phyloP scores from a whole-genome alignment of 2,113 vertebrate species.

The Thymallus thymallus region DNA sequence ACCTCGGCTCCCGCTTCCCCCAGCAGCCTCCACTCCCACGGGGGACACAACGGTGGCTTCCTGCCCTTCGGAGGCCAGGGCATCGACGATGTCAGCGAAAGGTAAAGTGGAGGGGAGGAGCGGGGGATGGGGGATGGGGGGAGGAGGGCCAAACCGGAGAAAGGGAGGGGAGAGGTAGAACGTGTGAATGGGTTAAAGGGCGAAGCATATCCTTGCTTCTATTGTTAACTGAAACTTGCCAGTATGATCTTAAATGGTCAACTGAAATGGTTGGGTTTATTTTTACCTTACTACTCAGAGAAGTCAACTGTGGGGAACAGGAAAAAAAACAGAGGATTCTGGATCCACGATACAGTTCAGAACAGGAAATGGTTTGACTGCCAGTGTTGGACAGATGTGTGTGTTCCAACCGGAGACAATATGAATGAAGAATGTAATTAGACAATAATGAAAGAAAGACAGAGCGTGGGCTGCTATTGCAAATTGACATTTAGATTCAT shows the following conservation, averaged over 20 bases:
- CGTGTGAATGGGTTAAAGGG: background rate
- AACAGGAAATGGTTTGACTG: slow-evolving; percentile 50
- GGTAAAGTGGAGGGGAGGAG: slow-evolving; percentile 68
- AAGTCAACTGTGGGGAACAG: slow-evolving; percentile 15
- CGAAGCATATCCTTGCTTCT: slow-evolving; percentile 1
- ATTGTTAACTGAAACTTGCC: slow-evolving; percentile 15
- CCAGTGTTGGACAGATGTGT: slow-evolving; percentile 39
- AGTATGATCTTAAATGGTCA: slow-evolving; percentile 23
- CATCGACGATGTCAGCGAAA: slow-evolving; percentile 82
- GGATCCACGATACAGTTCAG: slow-evolving; percentile 19
- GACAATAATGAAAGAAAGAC: slow-evolving; percentile 41
- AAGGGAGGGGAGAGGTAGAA: background rate
- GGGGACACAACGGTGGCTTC: slow-evolving; percentile 50
- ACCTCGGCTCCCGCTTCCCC: slow-evolving; percentile 84
- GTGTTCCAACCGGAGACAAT: slow-evolving; percentile 28
- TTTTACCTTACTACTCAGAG: slow-evolving; percentile 22
- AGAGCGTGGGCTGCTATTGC: slow-evolving; percentile 32
- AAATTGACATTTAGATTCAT: slow-evolving; percentile 56
- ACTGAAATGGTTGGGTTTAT: background rate
- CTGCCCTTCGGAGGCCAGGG: slow-evolving; percentile 67
- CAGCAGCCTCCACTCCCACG: slow-evolving; percentile 58
- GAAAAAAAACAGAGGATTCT: slow-evolving; percentile 20
- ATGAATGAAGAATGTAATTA: slow-evolving; percentile 52
- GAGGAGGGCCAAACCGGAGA: background rate
- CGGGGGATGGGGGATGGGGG: background rate